phyloP scores from a whole-genome alignment of 2,797 vertebrate genomes.

The Eospalax fontanierii region DNA sequence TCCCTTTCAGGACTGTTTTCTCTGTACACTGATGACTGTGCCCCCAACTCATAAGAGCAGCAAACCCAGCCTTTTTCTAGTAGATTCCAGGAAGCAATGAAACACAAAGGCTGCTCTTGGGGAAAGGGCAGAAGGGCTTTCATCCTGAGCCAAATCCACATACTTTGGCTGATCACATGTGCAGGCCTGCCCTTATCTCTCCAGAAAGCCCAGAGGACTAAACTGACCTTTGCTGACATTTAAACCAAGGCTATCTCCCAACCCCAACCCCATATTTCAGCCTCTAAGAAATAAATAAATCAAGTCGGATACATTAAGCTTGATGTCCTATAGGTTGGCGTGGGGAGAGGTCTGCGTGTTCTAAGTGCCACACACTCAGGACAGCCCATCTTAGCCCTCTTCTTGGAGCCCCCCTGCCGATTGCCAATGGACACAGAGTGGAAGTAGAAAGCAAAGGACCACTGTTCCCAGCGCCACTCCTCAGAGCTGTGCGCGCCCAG shows the following conservation, averaged over 20 bases:
- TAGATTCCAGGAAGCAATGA: slow-evolving; percentile 5
- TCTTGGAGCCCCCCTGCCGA: not conserved
- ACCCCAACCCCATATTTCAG: not conserved
- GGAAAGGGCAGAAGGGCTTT: slow-evolving; percentile 20
- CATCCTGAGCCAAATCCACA: slow-evolving; percentile 11
- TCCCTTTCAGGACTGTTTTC: slow-evolving; percentile 20
- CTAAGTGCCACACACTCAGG: not conserved
- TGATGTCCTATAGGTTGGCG: not conserved
- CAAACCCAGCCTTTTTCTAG: slow-evolving; percentile 46
- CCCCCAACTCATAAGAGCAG: not conserved
- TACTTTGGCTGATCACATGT: slow-evolving; percentile 36
- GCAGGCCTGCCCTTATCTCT: slow-evolving; percentile 51
- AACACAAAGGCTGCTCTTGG: slow-evolving; percentile 7
- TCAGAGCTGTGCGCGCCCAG: not conserved
- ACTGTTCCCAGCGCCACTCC: not conserved
- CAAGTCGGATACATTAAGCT: not conserved
- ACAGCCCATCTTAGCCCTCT: not conserved
- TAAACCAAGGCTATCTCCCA: not conserved
- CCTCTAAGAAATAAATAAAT: not conserved
- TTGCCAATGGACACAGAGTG: slow-evolving; percentile 25
- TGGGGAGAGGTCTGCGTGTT: not conserved
- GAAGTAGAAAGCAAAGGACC: slow-evolving; percentile 46
- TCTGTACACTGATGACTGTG: not conserved
- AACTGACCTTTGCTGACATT: slow-evolving; percentile 54
- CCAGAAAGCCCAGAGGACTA: slow-evolving; percentile 31